Evolutionary conservation across 2,113 vertebrate species (phyloP).

Genomic region (Pituophis catenifer): DNA sequence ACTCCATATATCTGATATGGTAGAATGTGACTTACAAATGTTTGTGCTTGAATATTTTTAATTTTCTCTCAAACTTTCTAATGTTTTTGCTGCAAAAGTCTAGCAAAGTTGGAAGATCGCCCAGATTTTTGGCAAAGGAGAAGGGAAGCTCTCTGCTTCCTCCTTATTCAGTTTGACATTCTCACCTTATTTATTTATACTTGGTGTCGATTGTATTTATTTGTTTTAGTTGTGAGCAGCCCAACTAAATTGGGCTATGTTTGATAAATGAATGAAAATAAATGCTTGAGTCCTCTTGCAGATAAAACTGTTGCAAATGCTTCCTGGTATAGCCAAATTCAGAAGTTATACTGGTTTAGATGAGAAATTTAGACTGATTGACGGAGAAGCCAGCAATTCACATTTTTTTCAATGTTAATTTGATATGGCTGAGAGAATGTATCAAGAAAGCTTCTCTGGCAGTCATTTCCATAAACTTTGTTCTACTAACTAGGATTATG

Average conservation of each 20-base stretch:
- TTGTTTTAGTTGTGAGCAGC: not conserved
- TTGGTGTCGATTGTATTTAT: not conserved
- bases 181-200: not conserved
- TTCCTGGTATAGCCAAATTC: not conserved
- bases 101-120: not conserved
- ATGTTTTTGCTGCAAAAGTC: not conserved
- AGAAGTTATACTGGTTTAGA: not conserved
- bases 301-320: not conserved
- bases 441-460: not conserved
- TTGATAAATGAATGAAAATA: not conserved
- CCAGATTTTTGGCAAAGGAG: not conserved
- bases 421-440: not conserved
- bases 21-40: not conserved
- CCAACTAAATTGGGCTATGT: not conserved
- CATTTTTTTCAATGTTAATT: not conserved
- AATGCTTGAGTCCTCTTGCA: not conserved
- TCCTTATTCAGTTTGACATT: not conserved
- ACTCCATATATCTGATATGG: not conserved
- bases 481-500: not conserved
- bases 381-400: not conserved
- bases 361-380: not conserved
- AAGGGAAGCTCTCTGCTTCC: not conserved
- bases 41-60: not conserved
- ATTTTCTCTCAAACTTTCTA: not conserved
- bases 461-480: too few species aligned